Evolutionary conservation across 1,140 invertebrate species (phyloP), one percentile per base, ranked within the genome.

Genomic region (Physella acuta): DNA sequence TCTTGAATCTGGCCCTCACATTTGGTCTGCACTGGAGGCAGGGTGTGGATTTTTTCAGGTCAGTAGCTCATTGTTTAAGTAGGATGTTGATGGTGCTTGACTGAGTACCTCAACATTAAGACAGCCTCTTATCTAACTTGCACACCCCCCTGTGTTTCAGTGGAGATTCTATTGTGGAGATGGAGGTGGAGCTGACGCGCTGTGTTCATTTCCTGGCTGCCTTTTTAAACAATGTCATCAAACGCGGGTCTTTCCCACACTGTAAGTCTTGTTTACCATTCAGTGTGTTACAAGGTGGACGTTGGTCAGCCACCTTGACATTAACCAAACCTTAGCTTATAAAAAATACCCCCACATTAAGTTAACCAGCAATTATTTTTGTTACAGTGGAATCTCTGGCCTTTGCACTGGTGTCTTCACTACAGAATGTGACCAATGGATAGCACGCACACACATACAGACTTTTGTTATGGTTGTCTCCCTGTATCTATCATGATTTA

Each of bases 191-290:
- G 65, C 79, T 84, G 64, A 73, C 75, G 26, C 68, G 78, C 3
- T 82, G 80, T 73, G 77, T 84, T 20, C 72, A 78, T 61, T 84
- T 84, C 58, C 73, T 84, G n/a, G 49, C 80, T n/a, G 78, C 81
- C 4, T 82, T 84, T 68, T 76, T 84, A 14, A 78, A 78, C 64
- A 81, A 81, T 68, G 74, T 80, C 30, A 80, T 79, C 60, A 81
- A 81, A 55, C 67, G 82, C 65, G 82, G 81, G 28, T 82, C 81
- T 1, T 81, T 82, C 59, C 80, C 82, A 55, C 81, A 82, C 51
- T 76, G 82, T 84, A 75, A 76, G 80, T 78, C 59, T n/a, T 26
- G 28, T 36, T 51, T 39, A 44, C n/a, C n/a, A n/a, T n/a, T n/a
- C n/a, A n/a, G n/a, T n/a, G n/a, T n/a, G n/a, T n/a, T n/a, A n/a